Evolutionary conservation across 2,888 invertebrate species (phyloP).

Genomic region (Oxystoma pomonae): DNA sequence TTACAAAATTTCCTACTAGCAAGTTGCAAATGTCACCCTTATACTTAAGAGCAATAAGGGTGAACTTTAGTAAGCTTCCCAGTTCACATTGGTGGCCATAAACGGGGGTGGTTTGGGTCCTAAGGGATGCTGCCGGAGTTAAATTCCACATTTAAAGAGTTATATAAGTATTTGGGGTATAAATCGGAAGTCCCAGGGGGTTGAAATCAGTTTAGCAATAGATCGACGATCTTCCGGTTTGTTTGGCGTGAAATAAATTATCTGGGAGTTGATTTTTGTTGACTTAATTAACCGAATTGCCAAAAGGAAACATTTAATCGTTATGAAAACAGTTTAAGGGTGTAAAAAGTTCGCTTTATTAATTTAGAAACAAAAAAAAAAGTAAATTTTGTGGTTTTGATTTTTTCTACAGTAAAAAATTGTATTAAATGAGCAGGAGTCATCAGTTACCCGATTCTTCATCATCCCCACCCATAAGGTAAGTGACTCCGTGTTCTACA

Average conservation of each 20-base stretch:
- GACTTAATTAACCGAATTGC: too few species aligned
- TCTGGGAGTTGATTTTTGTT: too few species aligned
- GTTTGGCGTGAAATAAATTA: too few species aligned
- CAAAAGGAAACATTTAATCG: too few species aligned
- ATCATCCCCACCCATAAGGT: slow-evolving; percentile 66
- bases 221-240: not conserved
- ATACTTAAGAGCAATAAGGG: not conserved
- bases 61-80: too few species aligned
- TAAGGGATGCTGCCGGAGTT: not conserved
- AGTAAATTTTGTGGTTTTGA: not conserved
- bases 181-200: not conserved
- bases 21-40: not conserved
- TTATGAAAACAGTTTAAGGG: too few species aligned
- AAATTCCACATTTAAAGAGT: not conserved
- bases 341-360: too few species aligned
- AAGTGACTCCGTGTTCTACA: slow-evolving; percentile 29
- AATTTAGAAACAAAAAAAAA: too few species aligned
- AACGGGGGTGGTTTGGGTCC: not conserved
- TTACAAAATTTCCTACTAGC: too few species aligned
- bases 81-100: too few species aligned
- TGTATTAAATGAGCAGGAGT: slow-evolving; percentile 47
- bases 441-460: slow-evolving; percentile 68
- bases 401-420: too few species aligned
- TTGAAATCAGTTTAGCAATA: not conserved
- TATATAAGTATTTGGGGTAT: not conserved